A percentile compares a stretch with the other conserved stretches of the same genome.
Evolutionary conservation across 2,113 vertebrate genomes (phyloP).

Genomic region (Variabilichromis moorii): DNA sequence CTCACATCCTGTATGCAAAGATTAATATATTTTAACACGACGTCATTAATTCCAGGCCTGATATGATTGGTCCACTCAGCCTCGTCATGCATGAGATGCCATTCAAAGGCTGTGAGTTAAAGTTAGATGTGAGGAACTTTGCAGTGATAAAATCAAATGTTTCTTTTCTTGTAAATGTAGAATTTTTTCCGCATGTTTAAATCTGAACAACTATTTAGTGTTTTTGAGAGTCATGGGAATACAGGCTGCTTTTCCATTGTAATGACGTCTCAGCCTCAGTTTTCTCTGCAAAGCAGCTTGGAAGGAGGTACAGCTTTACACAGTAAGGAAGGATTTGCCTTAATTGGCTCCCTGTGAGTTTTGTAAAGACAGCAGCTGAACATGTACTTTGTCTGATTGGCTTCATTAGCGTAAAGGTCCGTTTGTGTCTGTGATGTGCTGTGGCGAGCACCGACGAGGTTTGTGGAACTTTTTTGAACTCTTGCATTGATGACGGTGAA

Average conservation of each 20-base stretch:
- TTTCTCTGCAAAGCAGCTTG: not conserved
- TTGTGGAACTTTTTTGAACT: constrained; percentile 18
- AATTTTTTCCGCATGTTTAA: not conserved
- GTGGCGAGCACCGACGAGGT: constrained; percentile 20
- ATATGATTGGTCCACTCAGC: not conserved
- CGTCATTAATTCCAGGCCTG: not conserved
- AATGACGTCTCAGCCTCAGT: not conserved
- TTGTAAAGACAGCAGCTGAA: constrained; percentile 23
- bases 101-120: not conserved
- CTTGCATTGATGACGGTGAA: not conserved
- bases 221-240: not conserved
- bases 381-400: constrained; percentile 37
- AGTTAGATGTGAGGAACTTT: not conserved
- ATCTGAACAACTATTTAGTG: not conserved
- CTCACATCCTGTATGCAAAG: not conserved
- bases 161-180: not conserved
- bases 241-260: not conserved
- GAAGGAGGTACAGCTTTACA: not conserved
- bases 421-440: constrained; percentile 43
- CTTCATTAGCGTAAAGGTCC: constrained; percentile 39
- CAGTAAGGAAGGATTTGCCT: not conserved
- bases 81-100: not conserved
- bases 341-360: constrained; percentile 54
- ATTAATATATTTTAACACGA: not conserved
- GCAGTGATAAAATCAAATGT: not conserved